A percentile compares a stretch with the other conserved stretches of the same genome.
Evolutionary conservation across 2,113 vertebrate genomes (phyloP).

Genomic region (Cacatua alba): DNA sequence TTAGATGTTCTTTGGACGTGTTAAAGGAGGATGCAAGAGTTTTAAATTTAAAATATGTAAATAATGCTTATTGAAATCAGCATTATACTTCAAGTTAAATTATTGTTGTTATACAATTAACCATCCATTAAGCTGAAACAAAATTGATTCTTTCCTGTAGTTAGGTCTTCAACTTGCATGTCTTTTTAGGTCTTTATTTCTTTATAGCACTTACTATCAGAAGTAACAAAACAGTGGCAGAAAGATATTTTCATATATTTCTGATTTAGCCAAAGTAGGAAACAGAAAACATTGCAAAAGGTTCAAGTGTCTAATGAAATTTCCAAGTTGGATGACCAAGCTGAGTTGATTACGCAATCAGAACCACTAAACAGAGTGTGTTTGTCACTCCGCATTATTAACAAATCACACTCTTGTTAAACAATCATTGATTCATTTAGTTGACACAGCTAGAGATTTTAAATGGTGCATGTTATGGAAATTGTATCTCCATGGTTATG

Average conservation of each 20-base stretch:
- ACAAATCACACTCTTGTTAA: not conserved
- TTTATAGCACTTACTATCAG: not conserved
- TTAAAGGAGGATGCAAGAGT: not conserved
- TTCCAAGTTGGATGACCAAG: not conserved
- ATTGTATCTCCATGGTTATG: not conserved
- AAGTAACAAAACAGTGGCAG: not conserved
- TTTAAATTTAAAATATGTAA: not conserved
- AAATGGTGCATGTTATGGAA: not conserved
- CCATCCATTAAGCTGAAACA: not conserved
- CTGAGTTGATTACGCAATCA: not conserved
- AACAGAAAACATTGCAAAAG: not conserved
- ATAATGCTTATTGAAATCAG: not conserved
- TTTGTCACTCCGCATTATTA: not conserved
- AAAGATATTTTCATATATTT: not conserved
- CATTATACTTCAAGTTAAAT: not conserved
- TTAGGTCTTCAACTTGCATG: not conserved
- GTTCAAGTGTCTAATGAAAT: not conserved
- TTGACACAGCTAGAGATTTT: not conserved
- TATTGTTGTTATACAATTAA: not conserved
- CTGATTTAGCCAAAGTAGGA: not conserved
- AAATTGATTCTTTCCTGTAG: not conserved
- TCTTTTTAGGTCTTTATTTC: not conserved
- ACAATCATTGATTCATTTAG: not conserved
- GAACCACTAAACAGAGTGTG: not conserved
- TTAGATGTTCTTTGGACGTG: not conserved